Base-by-base conservation (phyloP, 2,797 vertebrate species). In the Astyanax mexicanus region DNA sequence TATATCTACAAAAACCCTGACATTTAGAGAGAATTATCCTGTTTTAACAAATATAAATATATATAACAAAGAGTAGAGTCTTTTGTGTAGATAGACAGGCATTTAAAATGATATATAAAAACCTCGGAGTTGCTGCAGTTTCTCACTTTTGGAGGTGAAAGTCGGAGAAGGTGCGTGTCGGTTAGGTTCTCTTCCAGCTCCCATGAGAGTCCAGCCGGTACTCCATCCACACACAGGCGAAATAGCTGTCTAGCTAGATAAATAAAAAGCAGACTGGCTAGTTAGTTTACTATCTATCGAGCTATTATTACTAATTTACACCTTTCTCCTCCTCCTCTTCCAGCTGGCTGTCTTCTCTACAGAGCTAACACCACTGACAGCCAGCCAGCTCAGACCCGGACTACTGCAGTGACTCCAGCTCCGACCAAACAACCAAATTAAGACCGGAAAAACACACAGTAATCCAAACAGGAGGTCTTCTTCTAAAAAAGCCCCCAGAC, bases 181-280 rank as follows among this genome's bases (percentile, higher is more conserved):
- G 57, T 54, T 74, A 29, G n/a, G 51, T 52, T 49, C 69, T 64
- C 37, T 37, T 71, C 68, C 58, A 69, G 67, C 72, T 81, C 72
- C 58, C 71, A 35, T 58, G 55, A 69, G 47, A 72, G 45, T 71
- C 81, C 75, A 68, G 69, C 47, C 58, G 40, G 61, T 55, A 65
- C 67, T 78, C 54, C 54, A 76, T 80, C 37, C 23, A 83, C 67
- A 70, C 60, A 38, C n/a, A n/a, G n/a, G n/a, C n/a, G n/a, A n/a
- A n/a, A n/a, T n/a, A n/a, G n/a, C n/a, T n/a, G n/a, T n/a, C n/a
- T n/a, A n/a, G n/a, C n/a, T n/a, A n/a, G n/a, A n/a, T n/a, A n/a
- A n/a, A n/a, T n/a, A n/a, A n/a, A n/a, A n/a, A n/a, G n/a, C n/a
- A n/a, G n/a, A n/a, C n/a, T n/a, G n/a, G n/a, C n/a, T n/a, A n/a